phyloP scores from a whole-genome alignment of 92 coral and sea anemone genomes.

The Blastomussa wellsi region DNA sequence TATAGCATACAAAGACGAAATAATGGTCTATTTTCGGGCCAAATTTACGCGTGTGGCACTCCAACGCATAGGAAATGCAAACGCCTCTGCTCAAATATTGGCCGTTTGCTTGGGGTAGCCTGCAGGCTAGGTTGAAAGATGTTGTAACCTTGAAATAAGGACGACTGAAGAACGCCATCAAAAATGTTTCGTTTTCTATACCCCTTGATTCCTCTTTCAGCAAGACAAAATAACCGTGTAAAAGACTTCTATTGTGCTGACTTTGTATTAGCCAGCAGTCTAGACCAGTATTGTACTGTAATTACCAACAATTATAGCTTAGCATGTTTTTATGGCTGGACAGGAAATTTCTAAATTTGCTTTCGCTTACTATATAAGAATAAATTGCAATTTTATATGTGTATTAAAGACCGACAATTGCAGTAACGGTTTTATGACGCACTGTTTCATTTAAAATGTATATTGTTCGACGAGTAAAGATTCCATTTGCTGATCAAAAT shows the following conservation, averaged over 20 bases:
- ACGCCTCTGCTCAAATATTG: slow-evolving; percentile 3
- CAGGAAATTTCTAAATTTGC: background rate
- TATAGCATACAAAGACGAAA: background rate
- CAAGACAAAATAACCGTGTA: background rate
- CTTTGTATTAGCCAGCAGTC: background rate
- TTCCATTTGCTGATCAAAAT: background rate
- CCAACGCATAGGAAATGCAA: background rate
- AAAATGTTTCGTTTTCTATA: background rate
- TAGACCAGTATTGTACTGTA: background rate
- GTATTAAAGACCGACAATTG: background rate
- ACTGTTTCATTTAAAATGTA: background rate
- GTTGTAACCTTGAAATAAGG: background rate
- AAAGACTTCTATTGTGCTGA: background rate
- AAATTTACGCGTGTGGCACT: background rate
- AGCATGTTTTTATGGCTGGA: background rate
- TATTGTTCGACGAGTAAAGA: background rate
- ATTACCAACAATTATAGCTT: background rate
- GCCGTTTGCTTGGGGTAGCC: background rate
- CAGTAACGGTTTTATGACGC: background rate
- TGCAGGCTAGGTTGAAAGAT: background rate
- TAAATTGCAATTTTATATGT: background rate
- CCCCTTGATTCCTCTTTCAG: background rate
- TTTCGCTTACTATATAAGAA: background rate
- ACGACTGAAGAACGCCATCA: background rate
- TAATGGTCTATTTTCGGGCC: background rate